phyloP scores from a whole-genome alignment of 2,888 invertebrate genomes.

The Diabrotica balteata region DNA sequence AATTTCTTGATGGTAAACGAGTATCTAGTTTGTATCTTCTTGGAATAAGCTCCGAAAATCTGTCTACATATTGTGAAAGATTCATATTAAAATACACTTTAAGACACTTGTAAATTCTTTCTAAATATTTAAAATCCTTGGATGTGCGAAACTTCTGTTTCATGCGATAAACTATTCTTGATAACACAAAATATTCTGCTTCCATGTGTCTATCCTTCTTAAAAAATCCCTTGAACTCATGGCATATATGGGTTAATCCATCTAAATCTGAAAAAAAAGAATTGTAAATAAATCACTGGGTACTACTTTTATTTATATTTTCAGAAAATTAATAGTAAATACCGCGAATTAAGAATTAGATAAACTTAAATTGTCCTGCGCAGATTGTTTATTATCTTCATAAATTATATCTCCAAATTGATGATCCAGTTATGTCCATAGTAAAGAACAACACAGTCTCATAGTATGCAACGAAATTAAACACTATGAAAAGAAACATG shows the following conservation, averaged over 20 bases:
- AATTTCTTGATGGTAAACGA: slow-evolving; percentile 60
- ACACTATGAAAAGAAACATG: too few relatives aligned
- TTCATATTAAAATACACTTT: slow-evolving; percentile 57
- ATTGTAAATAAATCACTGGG: neutral
- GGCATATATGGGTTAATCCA: slow-evolving; percentile 38
- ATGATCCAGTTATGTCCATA: too few relatives aligned
- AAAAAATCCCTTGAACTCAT: slow-evolving; percentile 45
- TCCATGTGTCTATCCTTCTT: slow-evolving; percentile 51
- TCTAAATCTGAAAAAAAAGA: slow-evolving; percentile 43
- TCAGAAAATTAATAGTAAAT: too few relatives aligned
- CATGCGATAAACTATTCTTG: slow-evolving; percentile 46
- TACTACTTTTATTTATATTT: neutral
- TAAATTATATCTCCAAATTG: too few relatives aligned
- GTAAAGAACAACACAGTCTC: too few relatives aligned
- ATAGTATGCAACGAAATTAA: too few relatives aligned
- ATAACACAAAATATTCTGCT: slow-evolving; percentile 58
- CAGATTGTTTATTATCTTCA: too few relatives aligned
- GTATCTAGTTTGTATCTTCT: slow-evolving; percentile 31
- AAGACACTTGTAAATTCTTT: slow-evolving; percentile 60
- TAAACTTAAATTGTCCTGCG: too few relatives aligned
- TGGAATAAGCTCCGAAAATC: slow-evolving; percentile 43
- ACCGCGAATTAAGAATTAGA: too few relatives aligned
- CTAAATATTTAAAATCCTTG: slow-evolving; percentile 62
- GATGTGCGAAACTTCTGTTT: slow-evolving; percentile 63
- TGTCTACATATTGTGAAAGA: slow-evolving; percentile 49